These are phyloP conservation scores for Ascaphus truei DNA, from an alignment of 2,113 vertebrate genomes.

Conservation along the genomic window DNA sequence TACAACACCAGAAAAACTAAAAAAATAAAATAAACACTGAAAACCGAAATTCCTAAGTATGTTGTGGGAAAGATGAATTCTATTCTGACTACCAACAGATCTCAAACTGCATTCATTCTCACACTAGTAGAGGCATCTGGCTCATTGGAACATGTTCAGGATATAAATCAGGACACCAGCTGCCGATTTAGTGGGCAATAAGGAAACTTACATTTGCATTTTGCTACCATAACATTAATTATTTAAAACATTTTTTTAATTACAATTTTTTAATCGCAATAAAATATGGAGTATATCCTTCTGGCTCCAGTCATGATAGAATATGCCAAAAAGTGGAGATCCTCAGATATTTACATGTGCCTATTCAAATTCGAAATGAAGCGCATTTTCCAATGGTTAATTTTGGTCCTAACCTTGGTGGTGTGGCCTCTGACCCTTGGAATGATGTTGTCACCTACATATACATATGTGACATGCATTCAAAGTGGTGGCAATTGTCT, in stretches of 20 bases:
- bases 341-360: neutral
- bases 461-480: too few species aligned
- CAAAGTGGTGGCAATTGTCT: too few species aligned
- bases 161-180: slow-evolving; percentile 6
- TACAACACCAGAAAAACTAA: too few species aligned
- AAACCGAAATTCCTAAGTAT: too few species aligned
- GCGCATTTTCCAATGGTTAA: too few species aligned
- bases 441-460: too few species aligned
- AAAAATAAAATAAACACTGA: too few species aligned
- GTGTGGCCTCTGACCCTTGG: too few species aligned
- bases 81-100: neutral
- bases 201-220: slow-evolving; percentile 21
- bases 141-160: slow-evolving; percentile 30
- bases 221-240: slow-evolving; percentile 18
- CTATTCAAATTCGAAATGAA: neutral
- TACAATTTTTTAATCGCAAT: slow-evolving; percentile 5
- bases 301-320: neutral
- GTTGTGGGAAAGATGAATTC: neutral
- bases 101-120: neutral
- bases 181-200: slow-evolving; percentile 26
- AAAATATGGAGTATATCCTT: neutral
- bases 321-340: neutral
- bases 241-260: slow-evolving; percentile 20
- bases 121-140: slow-evolving; percentile 27
- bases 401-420: too few species aligned